Base-by-base conservation (phyloP, 2,888 invertebrate genomes). In the Spilosoma lubricipeda region DNA sequence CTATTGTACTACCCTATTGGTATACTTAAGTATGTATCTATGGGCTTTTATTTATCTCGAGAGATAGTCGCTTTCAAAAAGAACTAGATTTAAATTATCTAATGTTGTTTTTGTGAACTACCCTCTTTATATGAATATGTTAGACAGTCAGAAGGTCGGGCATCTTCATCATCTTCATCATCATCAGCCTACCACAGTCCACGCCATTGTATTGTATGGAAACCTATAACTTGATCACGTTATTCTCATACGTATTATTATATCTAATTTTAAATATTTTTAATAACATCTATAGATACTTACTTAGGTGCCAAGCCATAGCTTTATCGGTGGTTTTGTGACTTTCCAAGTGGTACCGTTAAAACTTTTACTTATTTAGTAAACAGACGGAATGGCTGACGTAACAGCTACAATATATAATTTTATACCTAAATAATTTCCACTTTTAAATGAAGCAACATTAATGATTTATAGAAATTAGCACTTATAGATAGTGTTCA, bases 21-120 rank as follows among this genome's bases (percentile, higher is more conserved):
- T 36, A 68, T 52, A 36, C 52, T 36, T 69, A 56, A 36, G 56
- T 56, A 69, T 52, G 52, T 68, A 68, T 68, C 33, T 68, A 67
- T 30, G 27, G 27, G n/a, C 52, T 48, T 48, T 52, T 48, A 23
- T 23, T 48, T 48, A 30, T 48, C 33, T 30, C 2, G 15, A 45
- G 15, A 15, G 15, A 45, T 15, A 15, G 11, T 42, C 42, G 3
- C 42, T 9, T 36, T 36, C 39, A 39, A 45, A 45, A 45, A 45
- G 0, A 45, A 45, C 42, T 15, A 45, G 15, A 45, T 45, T 3
- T 39, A 39, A 11, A 45, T 15, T 45, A 45, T 45, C 3, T 45
- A 45, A 45, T 2, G 45, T 45, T 45, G 15, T 45, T 45, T 45
- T 45, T 45, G 45, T 3, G 45, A 45, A 15, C 15, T 13, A 42